These are phyloP conservation scores for Parascotia fuliginaria DNA, from an alignment of 2,888 invertebrate genomes.

Conservation along the genomic window DNA sequence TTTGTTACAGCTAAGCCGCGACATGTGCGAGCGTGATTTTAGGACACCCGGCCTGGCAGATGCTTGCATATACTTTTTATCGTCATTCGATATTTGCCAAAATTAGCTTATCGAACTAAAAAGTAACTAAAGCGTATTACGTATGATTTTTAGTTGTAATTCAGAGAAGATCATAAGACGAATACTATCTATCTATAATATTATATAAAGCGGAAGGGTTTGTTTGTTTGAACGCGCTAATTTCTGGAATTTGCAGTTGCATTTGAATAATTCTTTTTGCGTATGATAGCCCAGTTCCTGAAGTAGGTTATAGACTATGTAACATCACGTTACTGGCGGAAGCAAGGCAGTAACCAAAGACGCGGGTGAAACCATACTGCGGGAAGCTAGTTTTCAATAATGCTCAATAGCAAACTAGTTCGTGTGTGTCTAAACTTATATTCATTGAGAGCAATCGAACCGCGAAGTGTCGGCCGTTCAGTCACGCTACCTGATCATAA, in stretches of 20 bases:
- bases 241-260: too few relatives aligned
- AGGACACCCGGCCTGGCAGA: slow-evolving; percentile 67
- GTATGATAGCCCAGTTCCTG: too few relatives aligned
- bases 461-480: slow-evolving; percentile 58
- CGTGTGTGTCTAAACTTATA: slow-evolving; percentile 68
- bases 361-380: too few relatives aligned
- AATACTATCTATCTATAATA: too few relatives aligned
- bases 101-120: slow-evolving; percentile 22
- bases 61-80: slow-evolving; percentile 47
- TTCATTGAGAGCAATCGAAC: slow-evolving; percentile 61
- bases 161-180: slow-evolving; percentile 46
- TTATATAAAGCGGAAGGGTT: too few relatives aligned
- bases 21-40: slow-evolving; percentile 68
- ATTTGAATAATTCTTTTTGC: too few relatives aligned
- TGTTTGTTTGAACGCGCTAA: too few relatives aligned
- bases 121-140: slow-evolving; percentile 31
- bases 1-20: slow-evolving; percentile 43
- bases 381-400: too few relatives aligned
- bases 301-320: too few relatives aligned
- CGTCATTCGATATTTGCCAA: slow-evolving; percentile 33
- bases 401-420: slow-evolving; percentile 54
- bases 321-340: too few relatives aligned
- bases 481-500: slow-evolving; percentile 54
- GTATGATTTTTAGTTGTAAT: slow-evolving; percentile 23
- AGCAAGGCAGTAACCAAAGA: too few relatives aligned